Percentiles rank a stretch among this genome's conserved stretches.
phyloP scores from a whole-genome alignment of 2,888 invertebrate species.

The Chromoteleia sp. region DNA sequence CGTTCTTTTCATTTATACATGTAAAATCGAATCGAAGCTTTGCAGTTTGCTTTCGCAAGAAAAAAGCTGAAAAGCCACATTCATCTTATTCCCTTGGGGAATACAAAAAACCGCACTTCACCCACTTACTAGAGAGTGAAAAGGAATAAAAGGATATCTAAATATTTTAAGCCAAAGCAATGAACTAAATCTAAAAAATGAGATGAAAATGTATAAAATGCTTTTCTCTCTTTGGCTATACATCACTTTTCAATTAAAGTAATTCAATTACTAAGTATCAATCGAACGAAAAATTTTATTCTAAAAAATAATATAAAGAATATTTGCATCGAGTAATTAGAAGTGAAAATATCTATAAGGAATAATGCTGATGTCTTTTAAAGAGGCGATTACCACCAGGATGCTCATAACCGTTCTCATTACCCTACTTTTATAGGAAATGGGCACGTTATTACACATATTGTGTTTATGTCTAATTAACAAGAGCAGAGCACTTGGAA shows the following conservation, averaged over 20 bases:
- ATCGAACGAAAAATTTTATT: too few relatives aligned
- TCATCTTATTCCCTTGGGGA: slow-evolving; percentile 14
- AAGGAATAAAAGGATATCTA: slow-evolving; percentile 12
- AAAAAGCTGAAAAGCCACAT: slow-evolving; percentile 17
- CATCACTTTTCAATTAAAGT: neutral
- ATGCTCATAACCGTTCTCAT: too few relatives aligned
- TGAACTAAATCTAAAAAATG: neutral
- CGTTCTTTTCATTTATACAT: slow-evolving; percentile 10
- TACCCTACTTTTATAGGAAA: too few relatives aligned
- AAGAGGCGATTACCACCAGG: too few relatives aligned
- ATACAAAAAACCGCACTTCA: slow-evolving; percentile 20
- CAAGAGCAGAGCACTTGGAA: too few relatives aligned
- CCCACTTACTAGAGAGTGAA: slow-evolving; percentile 8
- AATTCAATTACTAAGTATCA: too few relatives aligned
- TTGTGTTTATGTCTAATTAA: too few relatives aligned
- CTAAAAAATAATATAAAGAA: too few relatives aligned
- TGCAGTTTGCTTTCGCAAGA: slow-evolving; percentile 6
- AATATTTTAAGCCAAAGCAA: slow-evolving; percentile 3
- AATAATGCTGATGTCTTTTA: too few relatives aligned
- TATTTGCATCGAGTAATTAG: too few relatives aligned
- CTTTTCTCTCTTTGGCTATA: neutral
- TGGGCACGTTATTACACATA: too few relatives aligned
- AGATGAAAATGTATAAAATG: neutral
- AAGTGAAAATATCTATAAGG: too few relatives aligned
- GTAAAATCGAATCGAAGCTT: slow-evolving; percentile 10